phyloP scores from a whole-genome alignment of 2,888 invertebrate species.

The Amphipyra tragopoginis region DNA sequence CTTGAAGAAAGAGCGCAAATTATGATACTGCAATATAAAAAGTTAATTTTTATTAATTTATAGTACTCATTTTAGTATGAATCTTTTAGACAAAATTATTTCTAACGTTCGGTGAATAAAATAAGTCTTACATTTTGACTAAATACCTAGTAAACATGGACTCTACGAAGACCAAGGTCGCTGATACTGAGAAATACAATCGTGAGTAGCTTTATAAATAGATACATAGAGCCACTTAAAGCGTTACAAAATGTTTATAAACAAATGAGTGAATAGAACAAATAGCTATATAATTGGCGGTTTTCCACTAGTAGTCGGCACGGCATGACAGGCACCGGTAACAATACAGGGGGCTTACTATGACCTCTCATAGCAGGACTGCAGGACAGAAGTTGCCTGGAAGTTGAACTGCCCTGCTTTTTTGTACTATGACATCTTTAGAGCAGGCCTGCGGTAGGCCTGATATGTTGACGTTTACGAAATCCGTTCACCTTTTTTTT shows the following conservation, averaged over 20 bases:
- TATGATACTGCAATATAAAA: conserved; percentile 72
- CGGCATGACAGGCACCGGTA: too few relatives aligned
- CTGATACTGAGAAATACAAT: conserved; percentile 61
- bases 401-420: too few relatives aligned
- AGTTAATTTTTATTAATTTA: conserved; percentile 61
- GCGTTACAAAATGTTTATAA: conserved; percentile 4
- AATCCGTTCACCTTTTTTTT: too few relatives aligned
- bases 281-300: too few relatives aligned
- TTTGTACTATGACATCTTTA: too few relatives aligned
- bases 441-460: too few relatives aligned
- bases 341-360: too few relatives aligned
- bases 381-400: too few relatives aligned
- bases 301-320: too few relatives aligned
- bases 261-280: too few relatives aligned
- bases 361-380: too few relatives aligned
- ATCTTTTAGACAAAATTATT: conserved; percentile 47
- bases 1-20: conserved; percentile 65
- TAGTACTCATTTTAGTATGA: conserved; percentile 41
- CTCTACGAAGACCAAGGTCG: neutral
- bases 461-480: too few relatives aligned
- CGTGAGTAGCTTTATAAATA: conserved; percentile 64
- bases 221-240: neutral
- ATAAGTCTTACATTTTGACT: conserved; percentile 10
- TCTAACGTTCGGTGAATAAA: conserved; percentile 32
- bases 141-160: conserved; percentile 21